Evolutionary conservation across 53 echinoderm and acorn worm genomes (phyloP).

Genomic region (Mesocentrotus franciscanus): DNA sequence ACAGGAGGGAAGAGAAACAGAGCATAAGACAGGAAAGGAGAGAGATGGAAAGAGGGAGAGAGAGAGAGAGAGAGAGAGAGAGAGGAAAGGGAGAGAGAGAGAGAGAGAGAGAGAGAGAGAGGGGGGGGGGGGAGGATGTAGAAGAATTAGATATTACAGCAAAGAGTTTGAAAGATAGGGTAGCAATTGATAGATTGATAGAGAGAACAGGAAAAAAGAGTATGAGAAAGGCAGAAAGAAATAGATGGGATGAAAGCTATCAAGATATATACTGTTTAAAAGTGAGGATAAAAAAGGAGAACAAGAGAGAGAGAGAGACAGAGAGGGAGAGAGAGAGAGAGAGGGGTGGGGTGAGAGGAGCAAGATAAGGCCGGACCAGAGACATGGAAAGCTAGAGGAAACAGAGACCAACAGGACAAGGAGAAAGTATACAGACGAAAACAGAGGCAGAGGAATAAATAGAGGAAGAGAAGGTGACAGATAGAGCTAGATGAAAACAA

Average conservation of each 20-base stretch:
- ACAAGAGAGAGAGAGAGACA: not conserved
- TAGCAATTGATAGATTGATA: no score
- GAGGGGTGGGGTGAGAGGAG: not conserved
- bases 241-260: no score
- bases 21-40: not conserved
- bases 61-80: not conserved
- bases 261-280: not conserved
- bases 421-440: no score
- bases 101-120: not conserved
- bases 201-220: not conserved
- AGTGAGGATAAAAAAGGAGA: not conserved
- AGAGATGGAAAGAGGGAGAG: no score
- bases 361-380: not conserved
- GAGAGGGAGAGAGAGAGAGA: not conserved
- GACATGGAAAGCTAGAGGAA: not conserved
- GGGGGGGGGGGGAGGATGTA: not conserved
- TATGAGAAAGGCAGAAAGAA: not conserved
- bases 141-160: not conserved
- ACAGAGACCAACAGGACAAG: no score
- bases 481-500: not conserved
- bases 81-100: not conserved
- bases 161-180: not conserved
- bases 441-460: no score
- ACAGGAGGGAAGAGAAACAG: not conserved
- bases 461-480: no score